A percentile compares a stretch with the other conserved stretches of the same genome.
Conservation (phyloP, 2,888 invertebrate species). For the Meganola albula region DNA sequence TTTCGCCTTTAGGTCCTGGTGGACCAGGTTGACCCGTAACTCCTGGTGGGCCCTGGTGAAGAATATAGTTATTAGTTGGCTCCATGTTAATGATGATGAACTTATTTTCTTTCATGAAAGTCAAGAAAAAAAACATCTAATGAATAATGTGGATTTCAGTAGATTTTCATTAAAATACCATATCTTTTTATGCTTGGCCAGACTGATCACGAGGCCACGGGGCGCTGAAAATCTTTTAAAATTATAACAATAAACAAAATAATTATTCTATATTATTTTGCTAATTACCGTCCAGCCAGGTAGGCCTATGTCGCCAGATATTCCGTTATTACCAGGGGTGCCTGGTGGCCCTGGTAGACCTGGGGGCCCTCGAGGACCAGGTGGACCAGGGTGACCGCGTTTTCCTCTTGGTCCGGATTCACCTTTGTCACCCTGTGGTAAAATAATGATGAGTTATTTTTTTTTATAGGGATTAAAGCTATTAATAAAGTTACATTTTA, state of each 20-base stretch:
- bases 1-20: slow-evolving; percentile 81
- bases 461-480: too few relatives aligned
- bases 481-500: too few relatives aligned
- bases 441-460: slow-evolving; percentile 7
- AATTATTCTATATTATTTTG: not conserved
- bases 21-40: slow-evolving; percentile 80
- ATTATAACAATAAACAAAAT: not conserved
- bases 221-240: not conserved
- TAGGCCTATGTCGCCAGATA: slow-evolving; percentile 85
- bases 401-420: slow-evolving; percentile 65
- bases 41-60: slow-evolving; percentile 82
- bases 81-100: slow-evolving; percentile 3
- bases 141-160: too few relatives aligned
- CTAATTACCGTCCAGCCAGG: slow-evolving; percentile 86
- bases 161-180: too few relatives aligned
- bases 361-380: slow-evolving; percentile 86
- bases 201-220: too few relatives aligned
- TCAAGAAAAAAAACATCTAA: not conserved
- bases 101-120: not conserved
- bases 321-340: slow-evolving; percentile 82
- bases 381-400: slow-evolving; percentile 88
- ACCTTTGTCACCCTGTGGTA: slow-evolving; percentile 62
- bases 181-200: too few relatives aligned
- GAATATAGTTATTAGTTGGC: too few relatives aligned
- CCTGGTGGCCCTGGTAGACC: slow-evolving; percentile 84